These are phyloP conservation scores for Brachyptera putata DNA, from an alignment of 2,888 invertebrate genomes.

Conservation along the genomic window DNA sequence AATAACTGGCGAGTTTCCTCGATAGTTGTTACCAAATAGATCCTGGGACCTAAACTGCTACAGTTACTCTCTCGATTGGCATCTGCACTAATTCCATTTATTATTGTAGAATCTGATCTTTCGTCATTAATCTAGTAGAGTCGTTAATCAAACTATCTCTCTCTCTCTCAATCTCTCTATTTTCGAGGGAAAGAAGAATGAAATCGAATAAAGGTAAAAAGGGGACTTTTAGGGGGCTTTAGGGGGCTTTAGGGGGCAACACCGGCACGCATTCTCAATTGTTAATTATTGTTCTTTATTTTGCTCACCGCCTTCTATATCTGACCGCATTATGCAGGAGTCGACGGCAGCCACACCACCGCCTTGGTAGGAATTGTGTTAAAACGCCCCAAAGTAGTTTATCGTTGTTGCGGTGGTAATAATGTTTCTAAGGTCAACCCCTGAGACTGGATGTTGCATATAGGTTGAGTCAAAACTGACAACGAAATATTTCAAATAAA, in stretches of 20 bases:
- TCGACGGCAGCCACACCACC: background rate
- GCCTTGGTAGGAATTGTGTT: background rate
- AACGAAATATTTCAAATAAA: too few relatives aligned
- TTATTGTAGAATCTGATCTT: background rate
- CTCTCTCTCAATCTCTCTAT: too few relatives aligned
- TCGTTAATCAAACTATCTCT: background rate
- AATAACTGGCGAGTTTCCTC: too few relatives aligned
- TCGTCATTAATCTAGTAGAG: background rate
- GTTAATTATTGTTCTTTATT: background rate
- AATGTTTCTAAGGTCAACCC: too few relatives aligned
- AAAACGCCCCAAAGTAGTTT: background rate
- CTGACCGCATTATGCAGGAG: too few relatives aligned
- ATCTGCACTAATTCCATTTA: background rate
- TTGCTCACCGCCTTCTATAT: background rate
- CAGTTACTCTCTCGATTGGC: background rate
- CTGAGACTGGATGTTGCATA: too few relatives aligned
- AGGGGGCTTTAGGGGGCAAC: too few relatives aligned
- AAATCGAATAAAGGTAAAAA: background rate
- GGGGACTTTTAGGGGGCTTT: too few relatives aligned
- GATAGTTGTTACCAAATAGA: too few relatives aligned
- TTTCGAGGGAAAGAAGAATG: too few relatives aligned
- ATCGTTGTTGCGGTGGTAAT: too few relatives aligned
- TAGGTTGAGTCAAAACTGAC: too few relatives aligned
- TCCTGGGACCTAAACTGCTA: background rate
- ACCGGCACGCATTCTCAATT: background rate